Evolutionary conservation across 2,113 vertebrate species (phyloP).

Genomic region (Hydrolagus affinis): DNA sequence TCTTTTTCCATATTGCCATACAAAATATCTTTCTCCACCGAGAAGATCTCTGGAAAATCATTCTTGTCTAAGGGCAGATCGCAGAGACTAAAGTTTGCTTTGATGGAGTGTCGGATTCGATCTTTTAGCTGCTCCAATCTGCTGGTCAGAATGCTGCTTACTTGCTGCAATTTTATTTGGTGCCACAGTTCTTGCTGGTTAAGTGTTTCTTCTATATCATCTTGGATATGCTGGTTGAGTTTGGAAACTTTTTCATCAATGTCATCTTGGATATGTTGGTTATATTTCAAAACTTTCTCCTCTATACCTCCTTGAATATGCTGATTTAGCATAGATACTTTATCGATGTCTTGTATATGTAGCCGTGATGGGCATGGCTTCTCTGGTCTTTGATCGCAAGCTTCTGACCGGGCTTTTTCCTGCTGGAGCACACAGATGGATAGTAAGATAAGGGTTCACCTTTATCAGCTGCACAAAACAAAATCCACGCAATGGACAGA

Average conservation of each 20-base stretch:
- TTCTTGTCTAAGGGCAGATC: slow-evolving; percentile 89
- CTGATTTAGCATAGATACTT: slow-evolving; percentile 17
- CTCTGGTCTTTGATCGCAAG: slow-evolving; percentile 21
- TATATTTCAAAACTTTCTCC: slow-evolving; percentile 21
- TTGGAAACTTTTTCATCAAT: slow-evolving; percentile 26
- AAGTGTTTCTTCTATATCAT: slow-evolving; percentile 44
- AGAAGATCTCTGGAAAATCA: slow-evolving; percentile 85
- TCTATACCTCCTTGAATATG: slow-evolving; percentile 17
- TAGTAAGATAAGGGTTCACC: not conserved
- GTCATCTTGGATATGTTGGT: slow-evolving; percentile 4
- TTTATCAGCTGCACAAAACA: not conserved
- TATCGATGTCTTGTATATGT: slow-evolving; percentile 20
- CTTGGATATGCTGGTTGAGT: slow-evolving; percentile 39
- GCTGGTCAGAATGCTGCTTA: slow-evolving; percentile 93
- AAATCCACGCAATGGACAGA: no score
- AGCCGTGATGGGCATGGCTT: slow-evolving; percentile 3
- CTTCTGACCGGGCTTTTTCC: slow-evolving; percentile 25
- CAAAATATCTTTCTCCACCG: slow-evolving; percentile 76
- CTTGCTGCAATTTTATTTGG: slow-evolving; percentile 80
- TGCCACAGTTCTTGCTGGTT: slow-evolving; percentile 81
- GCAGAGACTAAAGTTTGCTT: slow-evolving; percentile 85
- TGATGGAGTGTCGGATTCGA: slow-evolving; percentile 93
- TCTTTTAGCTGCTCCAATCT: slow-evolving; percentile 94
- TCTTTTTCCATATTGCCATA: slow-evolving; percentile 62
- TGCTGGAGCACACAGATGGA: slow-evolving; percentile 2